Base-by-base conservation (phyloP, 2,888 invertebrate species). In the Polymixis lichenea region DNA sequence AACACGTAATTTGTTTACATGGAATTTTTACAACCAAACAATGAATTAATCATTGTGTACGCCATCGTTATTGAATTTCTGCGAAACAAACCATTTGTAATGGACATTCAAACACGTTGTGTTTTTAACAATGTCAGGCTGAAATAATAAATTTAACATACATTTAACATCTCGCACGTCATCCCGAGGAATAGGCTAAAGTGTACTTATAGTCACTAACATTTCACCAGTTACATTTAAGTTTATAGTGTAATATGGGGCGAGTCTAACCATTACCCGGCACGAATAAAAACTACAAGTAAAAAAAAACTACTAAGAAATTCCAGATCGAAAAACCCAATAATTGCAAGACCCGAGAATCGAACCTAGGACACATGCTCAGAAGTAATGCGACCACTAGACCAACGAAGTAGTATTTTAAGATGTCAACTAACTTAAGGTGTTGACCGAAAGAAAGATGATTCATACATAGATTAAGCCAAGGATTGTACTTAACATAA, bases 1-100 rank as follows among this genome's bases (percentile, higher is more conserved):
- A 62, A 62, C 17, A 5, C n/a, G 15, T 62, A 19, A 69, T 32
- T n/a, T 25, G 22, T 7, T 71, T 70, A 7, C 22, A 51, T 22
- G 4, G 25, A 51, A 11, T 51, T 51, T 71, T 51, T 9, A 13
- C 13, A 49, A 49, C 2, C 49, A 25, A n/a, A 70, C 32, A 49
- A 25, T n/a, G 3, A 6, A 69, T 22, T 28, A 22, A 66, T 46
- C 28, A 13, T 5, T n/a, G 22, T 22, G 28, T 68, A n/a, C 13
- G 17, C 46, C 70, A 70, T 17, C 19, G 38, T 71, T 25, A 49
- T 51, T 71, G 19, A 70, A 71, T 67, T 70, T 67, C 7, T 11
- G 8, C 11, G 17, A 69, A 66, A 46, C 6, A 66, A n/a, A 28
- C 7, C 11, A 9, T 43, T 32, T 15, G 55, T 0, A 28, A 25